Conservation (phyloP, 2,113 vertebrate species). For the Porphyrio hochstetteri region DNA sequence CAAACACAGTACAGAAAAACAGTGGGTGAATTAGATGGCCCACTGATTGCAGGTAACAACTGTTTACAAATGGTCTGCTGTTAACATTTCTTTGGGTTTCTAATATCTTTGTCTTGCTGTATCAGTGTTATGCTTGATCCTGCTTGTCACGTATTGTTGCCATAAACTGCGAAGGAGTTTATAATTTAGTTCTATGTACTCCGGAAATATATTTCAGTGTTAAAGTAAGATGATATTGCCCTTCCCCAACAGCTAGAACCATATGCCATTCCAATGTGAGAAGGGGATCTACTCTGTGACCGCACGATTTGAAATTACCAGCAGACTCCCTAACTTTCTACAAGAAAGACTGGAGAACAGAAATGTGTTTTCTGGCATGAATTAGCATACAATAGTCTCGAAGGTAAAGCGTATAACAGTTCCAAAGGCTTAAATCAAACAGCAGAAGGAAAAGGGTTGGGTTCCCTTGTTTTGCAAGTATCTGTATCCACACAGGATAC, state of each 20-base stretch:
- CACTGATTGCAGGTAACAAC: neutral
- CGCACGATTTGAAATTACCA: neutral
- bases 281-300: neutral
- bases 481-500: neutral
- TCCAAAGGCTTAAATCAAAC: neutral
- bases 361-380: neutral
- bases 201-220: neutral
- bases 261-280: neutral
- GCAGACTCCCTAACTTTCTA: neutral
- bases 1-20: neutral
- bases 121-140: neutral
- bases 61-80: neutral
- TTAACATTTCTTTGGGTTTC: neutral
- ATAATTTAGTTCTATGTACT: neutral
- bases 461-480: neutral
- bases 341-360: neutral
- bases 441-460: neutral
- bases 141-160: neutral
- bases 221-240: neutral
- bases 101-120: neutral
- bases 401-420: neutral
- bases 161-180: neutral
- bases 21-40: neutral
- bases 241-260: neutral
- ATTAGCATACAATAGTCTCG: neutral